Evolutionary conservation across 2,113 vertebrate species (phyloP).

Genomic region (Strix uralensis): DNA sequence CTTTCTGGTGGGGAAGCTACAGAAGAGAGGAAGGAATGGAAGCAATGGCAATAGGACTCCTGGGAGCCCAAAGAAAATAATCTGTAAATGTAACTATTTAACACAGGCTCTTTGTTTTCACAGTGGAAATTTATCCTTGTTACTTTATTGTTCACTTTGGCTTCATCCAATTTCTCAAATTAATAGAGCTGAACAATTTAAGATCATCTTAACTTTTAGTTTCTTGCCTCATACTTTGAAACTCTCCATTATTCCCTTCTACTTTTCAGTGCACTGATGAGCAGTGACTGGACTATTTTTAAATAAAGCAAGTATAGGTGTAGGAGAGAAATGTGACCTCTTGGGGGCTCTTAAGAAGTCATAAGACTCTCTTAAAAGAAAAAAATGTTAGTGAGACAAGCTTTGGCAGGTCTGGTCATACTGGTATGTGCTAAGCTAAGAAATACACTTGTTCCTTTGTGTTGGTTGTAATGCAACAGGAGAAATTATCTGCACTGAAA

Average conservation of each 20-base stretch:
- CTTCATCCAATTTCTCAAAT: slow-evolving; percentile 42
- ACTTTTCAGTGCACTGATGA: slow-evolving; percentile 28
- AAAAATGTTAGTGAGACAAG: neutral
- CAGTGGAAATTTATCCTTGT: slow-evolving; percentile 18
- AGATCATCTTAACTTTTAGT: slow-evolving; percentile 24
- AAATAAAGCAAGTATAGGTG: slow-evolving; percentile 39
- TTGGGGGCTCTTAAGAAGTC: slow-evolving; percentile 31
- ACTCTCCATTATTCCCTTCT: slow-evolving; percentile 8
- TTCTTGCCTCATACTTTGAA: neutral
- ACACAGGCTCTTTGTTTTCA: slow-evolving; percentile 13
- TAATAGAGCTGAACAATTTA: slow-evolving; percentile 41
- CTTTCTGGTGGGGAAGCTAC: slow-evolving; percentile 31
- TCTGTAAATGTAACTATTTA: neutral
- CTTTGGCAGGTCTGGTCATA: slow-evolving; percentile 16
- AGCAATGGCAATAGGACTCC: neutral
- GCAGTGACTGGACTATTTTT: slow-evolving; percentile 39
- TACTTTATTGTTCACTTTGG: slow-evolving; percentile 4
- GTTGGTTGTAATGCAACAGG: neutral
- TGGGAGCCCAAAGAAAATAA: neutral
- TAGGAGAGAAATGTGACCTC: slow-evolving; percentile 41
- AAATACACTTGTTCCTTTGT: slow-evolving; percentile 27
- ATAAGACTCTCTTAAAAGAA: slow-evolving; percentile 29
- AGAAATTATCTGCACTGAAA: neutral
- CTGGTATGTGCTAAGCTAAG: neutral
- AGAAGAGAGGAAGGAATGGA: slow-evolving; percentile 42